phyloP scores from a whole-genome alignment of 2,888 invertebrate genomes.

The Drosophila neonasuta region DNA sequence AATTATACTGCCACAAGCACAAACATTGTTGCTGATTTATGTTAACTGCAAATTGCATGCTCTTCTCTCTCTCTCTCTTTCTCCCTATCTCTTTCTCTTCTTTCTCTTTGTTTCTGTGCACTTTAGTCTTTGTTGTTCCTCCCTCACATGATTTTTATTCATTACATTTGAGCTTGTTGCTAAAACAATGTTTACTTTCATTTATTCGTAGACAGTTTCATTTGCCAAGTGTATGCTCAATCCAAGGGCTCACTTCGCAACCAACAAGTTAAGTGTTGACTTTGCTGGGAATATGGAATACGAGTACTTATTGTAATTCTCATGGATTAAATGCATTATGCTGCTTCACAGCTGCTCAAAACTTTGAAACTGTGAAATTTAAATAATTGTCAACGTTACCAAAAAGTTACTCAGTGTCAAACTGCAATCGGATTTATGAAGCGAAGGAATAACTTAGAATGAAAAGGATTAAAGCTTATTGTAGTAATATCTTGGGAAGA shows the following conservation, averaged over 20 bases:
- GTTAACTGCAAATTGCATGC: conserved; percentile 37
- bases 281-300: background rate
- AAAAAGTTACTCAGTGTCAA: background rate
- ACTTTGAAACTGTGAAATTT: background rate
- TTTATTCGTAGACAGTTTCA: conserved; percentile 6
- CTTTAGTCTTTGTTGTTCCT: background rate
- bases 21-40: conserved; percentile 58
- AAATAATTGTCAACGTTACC: background rate
- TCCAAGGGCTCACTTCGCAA: background rate
- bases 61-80: background rate
- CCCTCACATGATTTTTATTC: conserved; percentile 6
- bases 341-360: background rate
- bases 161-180: conserved; percentile 4
- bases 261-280: conserved; percentile 6
- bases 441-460: background rate
- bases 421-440: background rate
- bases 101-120: background rate
- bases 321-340: conserved; percentile 1
- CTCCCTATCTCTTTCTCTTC: background rate
- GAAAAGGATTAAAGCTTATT: background rate
- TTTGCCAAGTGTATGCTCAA: conserved; percentile 1
- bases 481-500: too few relatives aligned
- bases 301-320: background rate
- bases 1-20: conserved; percentile 56
- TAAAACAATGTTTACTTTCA: conserved; percentile 11